A percentile compares a stretch with the other conserved stretches of the same genome.
phyloP scores from a whole-genome alignment of 1,140 invertebrate genomes.

The Drosophila kikkawai region DNA sequence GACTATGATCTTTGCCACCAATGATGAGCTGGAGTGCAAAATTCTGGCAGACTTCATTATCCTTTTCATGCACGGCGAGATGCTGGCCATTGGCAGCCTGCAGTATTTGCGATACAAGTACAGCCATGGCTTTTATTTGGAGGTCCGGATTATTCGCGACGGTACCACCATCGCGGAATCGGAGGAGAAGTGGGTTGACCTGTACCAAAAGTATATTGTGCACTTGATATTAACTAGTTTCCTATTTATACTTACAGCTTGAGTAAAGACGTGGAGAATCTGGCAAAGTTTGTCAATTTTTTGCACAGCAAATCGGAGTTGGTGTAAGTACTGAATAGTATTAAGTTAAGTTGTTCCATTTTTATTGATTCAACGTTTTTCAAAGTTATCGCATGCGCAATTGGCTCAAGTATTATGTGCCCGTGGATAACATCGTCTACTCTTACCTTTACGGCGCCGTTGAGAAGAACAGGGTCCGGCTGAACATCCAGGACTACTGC shows the following conservation, averaged over 20 bases:
- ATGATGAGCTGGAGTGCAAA: slow-evolving; percentile 99
- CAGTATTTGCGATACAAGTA: slow-evolving; percentile 76
- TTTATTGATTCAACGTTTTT: neutral
- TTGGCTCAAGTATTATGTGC: slow-evolving; percentile 76
- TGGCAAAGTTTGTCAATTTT: slow-evolving; percentile 68
- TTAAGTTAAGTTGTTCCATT: neutral
- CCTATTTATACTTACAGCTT: slow-evolving; percentile 38
- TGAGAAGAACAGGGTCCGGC: slow-evolving; percentile 73
- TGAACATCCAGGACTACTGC: slow-evolving; percentile 72
- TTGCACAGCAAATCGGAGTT: slow-evolving; percentile 71
- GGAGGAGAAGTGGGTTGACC: slow-evolving; percentile 62
- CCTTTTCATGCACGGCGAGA: slow-evolving; percentile 92
- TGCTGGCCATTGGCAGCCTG: slow-evolving; percentile 90
- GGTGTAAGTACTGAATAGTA: slow-evolving; percentile 52
- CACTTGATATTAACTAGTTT: too few species aligned
- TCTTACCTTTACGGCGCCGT: slow-evolving; percentile 72
- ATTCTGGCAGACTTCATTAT: slow-evolving; percentile 95
- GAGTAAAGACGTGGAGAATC: slow-evolving; percentile 71
- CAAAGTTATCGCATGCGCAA: slow-evolving; percentile 50
- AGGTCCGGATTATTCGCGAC: slow-evolving; percentile 67
- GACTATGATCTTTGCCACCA: slow-evolving; percentile 96
- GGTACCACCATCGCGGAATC: slow-evolving; percentile 57
- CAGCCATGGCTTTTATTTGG: slow-evolving; percentile 73
- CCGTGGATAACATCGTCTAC: slow-evolving; percentile 71
- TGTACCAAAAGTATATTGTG: neutral